phyloP scores from a whole-genome alignment of 1,140 invertebrate genomes.

The Stegodyphus mimosarum region DNA sequence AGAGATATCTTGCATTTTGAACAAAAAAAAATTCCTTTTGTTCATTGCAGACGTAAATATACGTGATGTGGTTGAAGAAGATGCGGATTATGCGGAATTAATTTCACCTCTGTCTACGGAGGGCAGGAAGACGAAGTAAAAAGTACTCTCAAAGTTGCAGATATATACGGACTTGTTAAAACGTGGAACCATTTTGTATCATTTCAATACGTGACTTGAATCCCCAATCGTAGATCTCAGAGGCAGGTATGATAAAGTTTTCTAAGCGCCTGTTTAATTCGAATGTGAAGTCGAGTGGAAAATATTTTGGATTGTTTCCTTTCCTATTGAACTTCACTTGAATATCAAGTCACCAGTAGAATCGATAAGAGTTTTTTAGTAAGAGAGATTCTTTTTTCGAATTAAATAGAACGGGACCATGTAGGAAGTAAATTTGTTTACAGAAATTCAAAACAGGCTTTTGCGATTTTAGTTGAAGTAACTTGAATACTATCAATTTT shows the following conservation, averaged over 20 bases:
- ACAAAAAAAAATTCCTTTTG: not conserved
- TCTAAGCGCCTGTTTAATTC: conserved; percentile 24
- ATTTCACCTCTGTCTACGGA: not conserved
- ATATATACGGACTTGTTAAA: conserved; percentile 25
- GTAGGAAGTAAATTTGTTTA: no score
- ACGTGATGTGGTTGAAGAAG: conserved; percentile 19
- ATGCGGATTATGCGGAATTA: conserved; percentile 41
- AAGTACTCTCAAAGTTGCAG: conserved; percentile 19
- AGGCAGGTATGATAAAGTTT: conserved; percentile 30
- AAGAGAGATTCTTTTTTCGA: no score
- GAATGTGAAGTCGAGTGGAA: not conserved
- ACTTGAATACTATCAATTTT: no score
- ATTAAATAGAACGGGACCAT: no score
- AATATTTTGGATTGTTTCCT: not conserved
- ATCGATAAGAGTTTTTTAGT: not conserved
- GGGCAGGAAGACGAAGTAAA: not conserved
- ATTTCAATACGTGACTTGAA: conserved; percentile 28
- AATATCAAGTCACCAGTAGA: not conserved
- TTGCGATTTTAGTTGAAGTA: no score
- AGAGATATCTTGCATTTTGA: not conserved
- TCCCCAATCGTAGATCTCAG: not conserved
- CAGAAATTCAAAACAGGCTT: no score
- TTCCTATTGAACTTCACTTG: not conserved
- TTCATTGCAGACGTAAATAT: not conserved
- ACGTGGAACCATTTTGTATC: conserved; percentile 34